phyloP scores from a whole-genome alignment of 2,113 vertebrate species.

The Antechinus stuartii region DNA sequence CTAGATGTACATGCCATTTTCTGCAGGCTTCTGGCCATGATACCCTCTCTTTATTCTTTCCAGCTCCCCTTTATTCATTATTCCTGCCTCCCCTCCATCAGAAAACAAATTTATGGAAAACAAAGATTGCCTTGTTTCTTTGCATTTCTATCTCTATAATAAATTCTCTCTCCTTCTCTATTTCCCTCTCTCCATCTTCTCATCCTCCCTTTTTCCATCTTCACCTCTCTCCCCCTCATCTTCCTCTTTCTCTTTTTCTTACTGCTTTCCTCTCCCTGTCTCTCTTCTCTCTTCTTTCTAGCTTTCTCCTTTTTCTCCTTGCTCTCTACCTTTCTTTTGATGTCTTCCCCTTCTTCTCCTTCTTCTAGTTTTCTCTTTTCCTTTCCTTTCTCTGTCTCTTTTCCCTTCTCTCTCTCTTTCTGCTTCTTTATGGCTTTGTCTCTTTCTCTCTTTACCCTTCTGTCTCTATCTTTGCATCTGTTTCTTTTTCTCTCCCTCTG shows the following conservation, averaged over 20 bases:
- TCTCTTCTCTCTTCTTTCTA: not conserved
- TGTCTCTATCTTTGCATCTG: not conserved
- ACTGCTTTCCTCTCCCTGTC: not conserved
- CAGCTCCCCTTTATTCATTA: not conserved
- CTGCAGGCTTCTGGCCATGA: not conserved
- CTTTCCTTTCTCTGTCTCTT: not conserved
- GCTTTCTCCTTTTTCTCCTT: not conserved
- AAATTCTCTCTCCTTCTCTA: not conserved
- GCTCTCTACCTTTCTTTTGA: too few species aligned
- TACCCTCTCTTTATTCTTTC: not conserved
- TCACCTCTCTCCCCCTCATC: too few species aligned
- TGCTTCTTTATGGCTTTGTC: not conserved
- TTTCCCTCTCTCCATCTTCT: too few species aligned
- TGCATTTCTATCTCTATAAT: not conserved
- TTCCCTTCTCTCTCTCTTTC: not conserved
- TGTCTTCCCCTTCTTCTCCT: not conserved
- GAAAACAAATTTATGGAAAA: not conserved
- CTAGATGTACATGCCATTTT: not conserved
- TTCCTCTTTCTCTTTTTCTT: not conserved
- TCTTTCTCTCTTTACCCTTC: not conserved
- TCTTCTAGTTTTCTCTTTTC: not conserved
- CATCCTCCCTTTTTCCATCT: too few species aligned
- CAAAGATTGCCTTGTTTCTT: not conserved
- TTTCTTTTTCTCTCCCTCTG: not conserved
- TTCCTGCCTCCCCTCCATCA: too few species aligned